phyloP scores from a whole-genome alignment of 1,140 invertebrate species.

The Lepidurus packardi region DNA sequence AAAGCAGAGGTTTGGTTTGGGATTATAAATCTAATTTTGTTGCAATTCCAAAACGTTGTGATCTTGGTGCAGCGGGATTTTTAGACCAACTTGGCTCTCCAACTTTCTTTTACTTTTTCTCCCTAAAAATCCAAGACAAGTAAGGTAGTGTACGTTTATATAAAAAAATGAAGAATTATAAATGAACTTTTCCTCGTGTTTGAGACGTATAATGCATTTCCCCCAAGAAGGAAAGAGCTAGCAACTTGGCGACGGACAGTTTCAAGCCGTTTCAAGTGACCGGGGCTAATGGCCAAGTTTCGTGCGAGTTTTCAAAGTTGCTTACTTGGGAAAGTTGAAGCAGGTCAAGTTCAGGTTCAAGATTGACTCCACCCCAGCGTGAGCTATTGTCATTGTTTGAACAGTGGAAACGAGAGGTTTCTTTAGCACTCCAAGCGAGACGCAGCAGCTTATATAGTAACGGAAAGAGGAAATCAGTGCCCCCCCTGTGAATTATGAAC shows the following conservation, averaged over 20 bases:
- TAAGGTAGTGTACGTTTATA: no score
- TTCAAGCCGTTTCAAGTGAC: background rate
- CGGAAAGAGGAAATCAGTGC: background rate
- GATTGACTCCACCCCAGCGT: background rate
- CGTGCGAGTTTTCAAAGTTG: background rate
- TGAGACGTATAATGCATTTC: background rate
- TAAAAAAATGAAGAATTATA: background rate
- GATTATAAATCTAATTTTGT: no score
- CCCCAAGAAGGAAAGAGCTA: background rate
- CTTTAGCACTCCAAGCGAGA: background rate
- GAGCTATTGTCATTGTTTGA: background rate
- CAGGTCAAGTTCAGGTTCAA: conserved; percentile 14
- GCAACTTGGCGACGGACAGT: background rate
- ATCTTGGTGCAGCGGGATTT: no score
- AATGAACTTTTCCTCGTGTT: background rate
- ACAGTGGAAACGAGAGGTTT: background rate
- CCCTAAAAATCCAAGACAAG: no score
- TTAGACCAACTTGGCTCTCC: no score
- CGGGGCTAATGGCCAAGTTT: background rate
- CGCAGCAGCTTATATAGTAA: background rate
- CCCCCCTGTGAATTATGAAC: no score
- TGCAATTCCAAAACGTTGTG: no score
- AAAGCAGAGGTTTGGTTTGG: no score
- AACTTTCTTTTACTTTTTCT: no score
- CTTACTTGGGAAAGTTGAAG: background rate